phyloP scores from a whole-genome alignment of 2,113 vertebrate species.

The Malurus cyaneus region DNA sequence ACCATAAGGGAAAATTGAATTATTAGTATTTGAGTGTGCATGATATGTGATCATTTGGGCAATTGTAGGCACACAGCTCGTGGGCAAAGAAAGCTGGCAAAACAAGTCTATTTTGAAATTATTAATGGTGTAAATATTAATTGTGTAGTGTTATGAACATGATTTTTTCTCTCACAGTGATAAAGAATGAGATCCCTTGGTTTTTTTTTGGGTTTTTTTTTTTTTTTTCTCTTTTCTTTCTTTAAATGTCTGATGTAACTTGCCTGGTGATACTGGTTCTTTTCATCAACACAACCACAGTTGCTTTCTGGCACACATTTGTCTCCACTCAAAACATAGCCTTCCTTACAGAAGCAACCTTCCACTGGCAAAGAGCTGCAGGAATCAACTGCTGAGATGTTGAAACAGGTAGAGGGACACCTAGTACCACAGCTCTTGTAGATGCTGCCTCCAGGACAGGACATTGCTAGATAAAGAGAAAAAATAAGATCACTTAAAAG shows the following conservation, averaged over 20 bases:
- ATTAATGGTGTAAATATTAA: background rate
- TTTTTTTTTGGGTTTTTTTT: rapidly evolving
- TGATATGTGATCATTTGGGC: background rate
- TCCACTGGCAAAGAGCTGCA: slow-evolving; percentile 62
- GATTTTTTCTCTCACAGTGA: background rate
- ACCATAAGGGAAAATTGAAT: background rate
- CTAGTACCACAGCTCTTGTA: slow-evolving; percentile 62
- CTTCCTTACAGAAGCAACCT: slow-evolving; percentile 73
- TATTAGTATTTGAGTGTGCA: background rate
- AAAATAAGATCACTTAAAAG: background rate
- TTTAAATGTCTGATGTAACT: background rate
- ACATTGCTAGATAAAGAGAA: slow-evolving; percentile 46
- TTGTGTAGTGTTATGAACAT: background rate
- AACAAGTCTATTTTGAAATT: background rate
- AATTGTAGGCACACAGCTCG: background rate
- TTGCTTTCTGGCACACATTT: slow-evolving; percentile 54
- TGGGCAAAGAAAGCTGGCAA: background rate
- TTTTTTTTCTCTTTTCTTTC: background rate
- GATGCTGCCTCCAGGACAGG: slow-evolving; percentile 64
- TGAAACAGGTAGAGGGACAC: slow-evolving; percentile 62
- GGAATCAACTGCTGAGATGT: background rate
- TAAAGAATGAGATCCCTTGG: background rate
- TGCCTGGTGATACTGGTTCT: slow-evolving; percentile 79
- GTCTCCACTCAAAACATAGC: slow-evolving; percentile 69
- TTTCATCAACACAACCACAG: slow-evolving; percentile 71